Base-by-base conservation (phyloP, 2,113 vertebrate genomes). In the Macrotus californicus region DNA sequence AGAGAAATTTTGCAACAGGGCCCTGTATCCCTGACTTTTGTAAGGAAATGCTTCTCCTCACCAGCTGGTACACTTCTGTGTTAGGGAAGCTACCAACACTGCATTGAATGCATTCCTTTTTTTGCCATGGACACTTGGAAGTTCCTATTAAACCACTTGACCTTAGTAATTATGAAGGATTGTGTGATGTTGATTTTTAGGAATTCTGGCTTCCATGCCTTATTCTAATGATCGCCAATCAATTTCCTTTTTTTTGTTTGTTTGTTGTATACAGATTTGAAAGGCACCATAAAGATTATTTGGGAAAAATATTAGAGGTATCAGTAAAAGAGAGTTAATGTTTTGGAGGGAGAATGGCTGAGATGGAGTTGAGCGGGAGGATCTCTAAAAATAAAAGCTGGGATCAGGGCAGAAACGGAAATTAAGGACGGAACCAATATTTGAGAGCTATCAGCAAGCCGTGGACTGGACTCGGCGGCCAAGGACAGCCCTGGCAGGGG, bases 281-380 rank as follows among this genome's bases (percentile, higher is more conserved):
- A 93, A 94, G 61, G 43, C 21, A 59, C 36, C 39, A 61, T 26
- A 54, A 77, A 67, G 31, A 39, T 21, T 83, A 83, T 87, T 56
- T 79, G 69, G 69, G 50, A 95, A 93, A 94, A 89, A 73, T 39
- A 87, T 89, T n/a, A 59, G 89, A 79, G 72, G 2, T 66, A 48
- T 52, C 75, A 81, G 70, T 93, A 70, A 86, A 70, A 85, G 46
- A 66, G 81, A 81, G 64, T 21, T 70, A n/a, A 36, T 43, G 15
- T 61, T 79, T 87, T 87, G 5, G 87, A 84, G 66, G 39, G 10
- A 67, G 69, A 52, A 84, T 34, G 14, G 15, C 36, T 81, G 36
- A 85, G 24, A 50, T 52, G 34, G 26, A 70, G 50, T 48, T 84
- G 46, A 89, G n/a, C 6, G 36, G 50, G 29, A 31, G 39, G 48